phyloP scores from a whole-genome alignment of 1,140 invertebrate genomes.

The Bombus pyrosoma region DNA sequence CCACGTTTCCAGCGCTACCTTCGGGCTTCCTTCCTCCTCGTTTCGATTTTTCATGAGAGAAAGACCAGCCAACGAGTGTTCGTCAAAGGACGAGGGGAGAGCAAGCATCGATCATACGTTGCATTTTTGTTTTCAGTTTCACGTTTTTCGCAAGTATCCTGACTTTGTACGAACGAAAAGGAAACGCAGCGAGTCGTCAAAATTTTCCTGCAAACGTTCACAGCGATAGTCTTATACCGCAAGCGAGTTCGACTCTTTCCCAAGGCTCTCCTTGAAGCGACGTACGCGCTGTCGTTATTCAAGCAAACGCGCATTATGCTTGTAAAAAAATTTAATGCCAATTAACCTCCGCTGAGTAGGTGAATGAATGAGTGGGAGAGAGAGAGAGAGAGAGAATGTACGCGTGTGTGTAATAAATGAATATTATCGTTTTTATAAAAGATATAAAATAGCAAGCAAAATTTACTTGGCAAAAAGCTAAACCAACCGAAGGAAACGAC shows the following conservation, averaged over 20 bases:
- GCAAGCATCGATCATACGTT: neutral
- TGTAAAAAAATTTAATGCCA: constrained; percentile 24
- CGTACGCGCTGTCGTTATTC: neutral
- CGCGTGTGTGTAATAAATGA: no score
- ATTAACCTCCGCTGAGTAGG: neutral
- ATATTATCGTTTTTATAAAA: neutral
- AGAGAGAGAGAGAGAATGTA: no score
- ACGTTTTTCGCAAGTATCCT: neutral
- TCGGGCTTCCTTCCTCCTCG: neutral
- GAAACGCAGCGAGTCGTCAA: neutral
- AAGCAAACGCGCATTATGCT: constrained; percentile 10
- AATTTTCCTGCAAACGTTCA: neutral
- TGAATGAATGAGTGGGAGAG: no score
- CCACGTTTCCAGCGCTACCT: neutral
- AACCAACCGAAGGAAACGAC: no score
- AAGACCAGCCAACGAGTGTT: neutral
- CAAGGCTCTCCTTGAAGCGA: constrained; percentile 36
- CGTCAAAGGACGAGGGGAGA: neutral
- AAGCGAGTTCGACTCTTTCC: constrained; percentile 41
- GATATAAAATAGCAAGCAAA: no score
- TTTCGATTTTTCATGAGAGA: neutral
- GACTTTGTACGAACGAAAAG: neutral
- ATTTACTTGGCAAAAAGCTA: neutral
- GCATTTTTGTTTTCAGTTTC: neutral
- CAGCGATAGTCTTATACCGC: neutral